Base-by-base conservation (phyloP, 2,113 vertebrate species). In the Thomomys bottae region DNA sequence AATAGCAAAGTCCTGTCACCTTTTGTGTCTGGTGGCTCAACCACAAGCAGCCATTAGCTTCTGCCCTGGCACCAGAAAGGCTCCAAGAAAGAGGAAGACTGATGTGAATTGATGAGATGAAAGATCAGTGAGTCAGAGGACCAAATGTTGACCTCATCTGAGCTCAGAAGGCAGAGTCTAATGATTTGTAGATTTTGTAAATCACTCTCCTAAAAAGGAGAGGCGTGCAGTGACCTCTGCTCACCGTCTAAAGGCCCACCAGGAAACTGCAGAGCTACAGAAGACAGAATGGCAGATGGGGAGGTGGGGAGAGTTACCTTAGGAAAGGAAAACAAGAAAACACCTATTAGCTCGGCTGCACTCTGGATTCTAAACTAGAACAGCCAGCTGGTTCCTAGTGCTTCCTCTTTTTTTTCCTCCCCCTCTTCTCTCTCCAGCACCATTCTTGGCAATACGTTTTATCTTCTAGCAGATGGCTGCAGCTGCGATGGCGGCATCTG, bases 401-500 rank as follows among this genome's bases (percentile, higher is more conserved):
- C 34, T 5, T 64, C 72, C 61, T 73, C 70, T 63, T 42, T 40
- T 24, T 24, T 32, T 54, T 54, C 14, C 14, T 54, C 49, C 14
- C n/a, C 32, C 61, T 32, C 28, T 61, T 49, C 28, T 30, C 38
- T 84, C 40, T 64, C 81, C 86, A 90, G 63, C 23, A 30, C 90
- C 21, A 14, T 28, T 87, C 83, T 88, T 90, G 90, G 92, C 54
- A 36, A 54, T 21, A 67, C 40, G 26, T 73, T 76, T 76, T 18
- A 83, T 88, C 76, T 76, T 80, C 57, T 61, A 91, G 83, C 92
- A 96, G 93, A 95, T 70, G 93, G 92, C 36, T 64, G 67, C 90
- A 90, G 90, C 86, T 91, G 82, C 20, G 38, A 79, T 34, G n/a
- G 57, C 0, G 1, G 54, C 89, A 84, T 94, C 90, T 90, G 89